Percentiles rank a stretch among this genome's conserved stretches.
Evolutionary conservation across 2,888 invertebrate species (phyloP).

Genomic region (Diloba caeruleocephala): DNA sequence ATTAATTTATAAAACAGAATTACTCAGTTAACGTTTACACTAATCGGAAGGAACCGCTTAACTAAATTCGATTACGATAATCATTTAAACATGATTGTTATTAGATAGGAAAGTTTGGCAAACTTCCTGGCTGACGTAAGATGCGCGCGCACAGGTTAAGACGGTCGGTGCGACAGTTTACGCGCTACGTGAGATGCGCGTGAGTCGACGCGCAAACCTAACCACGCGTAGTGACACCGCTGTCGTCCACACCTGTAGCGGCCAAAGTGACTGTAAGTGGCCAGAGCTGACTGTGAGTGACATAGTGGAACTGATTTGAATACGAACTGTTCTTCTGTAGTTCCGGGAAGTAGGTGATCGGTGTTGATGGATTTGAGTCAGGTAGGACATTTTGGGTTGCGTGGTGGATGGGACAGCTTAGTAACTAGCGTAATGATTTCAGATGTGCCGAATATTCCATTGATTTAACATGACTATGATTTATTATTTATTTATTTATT

Average conservation of each 20-base stretch:
- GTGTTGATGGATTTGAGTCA: constrained; percentile 73
- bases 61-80: constrained; percentile 5
- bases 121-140: constrained; percentile 10
- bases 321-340: constrained; percentile 2
- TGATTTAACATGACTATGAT: too few species aligned
- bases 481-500: too few species aligned
- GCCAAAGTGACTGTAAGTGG: background rate
- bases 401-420: constrained; percentile 24
- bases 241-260: constrained; percentile 5
- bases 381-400: constrained; percentile 58
- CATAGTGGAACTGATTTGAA: constrained; percentile 11
- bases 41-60: constrained; percentile 27
- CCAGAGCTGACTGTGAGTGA: background rate
- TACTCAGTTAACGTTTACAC: background rate
- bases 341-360: background rate
- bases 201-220: constrained; percentile 9
- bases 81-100: constrained; percentile 2
- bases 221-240: constrained; percentile 4
- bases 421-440: background rate
- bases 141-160: constrained; percentile 17
- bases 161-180: constrained; percentile 40
- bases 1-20: constrained; percentile 12
- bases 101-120: constrained; percentile 38
- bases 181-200: constrained; percentile 47
- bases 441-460: too few species aligned